Conservation (phyloP, 2,113 vertebrate species). For the Myrmecophaga tridactyla region DNA sequence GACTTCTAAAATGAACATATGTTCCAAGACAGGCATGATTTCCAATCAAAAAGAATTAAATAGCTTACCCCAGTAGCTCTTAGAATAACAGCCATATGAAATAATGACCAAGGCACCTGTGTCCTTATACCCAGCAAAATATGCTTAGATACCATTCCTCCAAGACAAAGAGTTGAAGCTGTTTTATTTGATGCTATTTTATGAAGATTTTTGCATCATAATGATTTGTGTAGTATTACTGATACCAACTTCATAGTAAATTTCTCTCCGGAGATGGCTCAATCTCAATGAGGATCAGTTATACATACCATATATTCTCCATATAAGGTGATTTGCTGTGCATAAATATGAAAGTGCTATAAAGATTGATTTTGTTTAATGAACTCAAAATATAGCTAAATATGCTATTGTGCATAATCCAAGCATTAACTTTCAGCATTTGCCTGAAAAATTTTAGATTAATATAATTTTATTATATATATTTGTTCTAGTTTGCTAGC, state of each 20-base stretch:
- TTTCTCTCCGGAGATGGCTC: constrained; percentile 20
- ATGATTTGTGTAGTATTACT: background rate
- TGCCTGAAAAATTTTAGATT: background rate
- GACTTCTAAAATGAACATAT: background rate
- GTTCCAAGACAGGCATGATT: background rate
- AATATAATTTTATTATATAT: background rate
- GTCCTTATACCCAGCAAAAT: background rate
- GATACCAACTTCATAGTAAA: background rate
- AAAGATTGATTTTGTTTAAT: constrained; percentile 39
- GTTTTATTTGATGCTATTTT: background rate
- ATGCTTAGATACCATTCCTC: background rate
- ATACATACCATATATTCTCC: background rate
- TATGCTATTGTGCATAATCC: constrained; percentile 13
- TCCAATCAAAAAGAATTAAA: background rate
- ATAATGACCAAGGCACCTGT: background rate
- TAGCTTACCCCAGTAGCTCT: background rate
- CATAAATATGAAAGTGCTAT: background rate
- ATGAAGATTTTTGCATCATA: background rate
- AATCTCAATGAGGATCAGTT: background rate
- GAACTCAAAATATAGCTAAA: constrained; percentile 12
- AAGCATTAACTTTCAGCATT: background rate
- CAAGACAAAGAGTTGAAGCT: background rate
- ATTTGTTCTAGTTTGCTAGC: no score
- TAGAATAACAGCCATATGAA: constrained; percentile 3
- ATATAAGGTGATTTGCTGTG: background rate